Evolutionary conservation across 2,113 vertebrate species (phyloP), one percentile per base, ranked within the genome.

Genomic region (Anoplopoma fimbria): DNA sequence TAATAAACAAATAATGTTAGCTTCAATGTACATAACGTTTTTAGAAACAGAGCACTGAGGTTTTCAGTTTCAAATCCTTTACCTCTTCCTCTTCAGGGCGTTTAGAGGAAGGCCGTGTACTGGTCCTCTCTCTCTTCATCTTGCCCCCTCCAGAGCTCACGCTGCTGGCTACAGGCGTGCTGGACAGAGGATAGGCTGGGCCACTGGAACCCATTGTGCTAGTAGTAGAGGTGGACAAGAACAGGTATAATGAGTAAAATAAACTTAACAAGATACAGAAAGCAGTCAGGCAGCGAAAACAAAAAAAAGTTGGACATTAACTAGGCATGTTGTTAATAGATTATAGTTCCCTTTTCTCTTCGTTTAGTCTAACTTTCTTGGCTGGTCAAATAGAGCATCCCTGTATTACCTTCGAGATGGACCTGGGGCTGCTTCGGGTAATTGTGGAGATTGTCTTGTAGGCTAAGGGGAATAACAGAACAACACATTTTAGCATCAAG

Each of bases 101-200:
- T 92, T 96, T 97, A 76, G 95, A 88, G 57, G 95, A 83, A 75
- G 95, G 94, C 34, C 95, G 88, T 40, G 88, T 88, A 9, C 91
- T 88, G 36, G 88, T 94, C 88, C 96, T 96, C 69, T 96, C 97
- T 82, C 96, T 93, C 89, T 96, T 97, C 95, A 99, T 99, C 91
- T 99, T 99, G 69, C 97, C 97, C 9, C 95, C 95, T 91, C 95
- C 96, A 65, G 93, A 94, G 87, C 89, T 88, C n/a, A 96, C 64
- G 15, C 95, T 95, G 14, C 96, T 97, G 85, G 96, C 89, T 81
- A 96, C 94, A 86, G 97, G 96, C 75, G 95, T 94, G 89, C 96
- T 91, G 51, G 96, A 95, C 90, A 95, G 87, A 77, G 96, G 96
- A 82, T 95, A 97, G 42, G 84, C 92, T 63, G 95, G 85, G 78